Evolutionary conservation across 2,888 invertebrate species (phyloP).

Genomic region (Chorisops tibialis): DNA sequence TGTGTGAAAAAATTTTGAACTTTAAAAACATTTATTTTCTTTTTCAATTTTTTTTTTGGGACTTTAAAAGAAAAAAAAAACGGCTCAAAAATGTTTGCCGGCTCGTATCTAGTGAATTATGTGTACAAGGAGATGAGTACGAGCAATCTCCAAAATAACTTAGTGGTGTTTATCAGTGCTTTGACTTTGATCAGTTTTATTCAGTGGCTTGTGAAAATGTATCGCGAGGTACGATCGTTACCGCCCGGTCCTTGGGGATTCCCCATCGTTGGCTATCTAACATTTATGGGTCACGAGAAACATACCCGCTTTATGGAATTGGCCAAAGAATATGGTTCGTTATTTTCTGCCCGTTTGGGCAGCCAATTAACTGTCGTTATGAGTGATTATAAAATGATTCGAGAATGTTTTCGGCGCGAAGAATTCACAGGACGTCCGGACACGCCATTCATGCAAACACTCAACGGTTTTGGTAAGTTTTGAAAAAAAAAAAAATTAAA

Average conservation of each 20-base stretch:
- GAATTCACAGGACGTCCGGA: conserved; percentile 86
- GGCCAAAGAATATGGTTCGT: conserved; percentile 72
- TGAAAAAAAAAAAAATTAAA: neutral
- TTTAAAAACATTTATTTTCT: neutral
- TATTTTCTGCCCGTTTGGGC: conserved; percentile 79
- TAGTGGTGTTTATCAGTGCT: conserved; percentile 46
- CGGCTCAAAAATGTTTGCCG: conserved; percentile 40
- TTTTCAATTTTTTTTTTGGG: neutral
- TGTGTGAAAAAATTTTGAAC: neutral
- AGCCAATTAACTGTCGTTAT: conserved; percentile 80
- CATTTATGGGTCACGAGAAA: conserved; percentile 70
- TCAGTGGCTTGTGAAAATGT: conserved; percentile 47
- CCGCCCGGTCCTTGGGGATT: conserved; percentile 89
- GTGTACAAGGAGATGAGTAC: conserved; percentile 45
- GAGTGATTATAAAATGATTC: conserved; percentile 80
- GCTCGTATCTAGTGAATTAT: conserved; percentile 47
- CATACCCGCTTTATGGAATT: conserved; percentile 77
- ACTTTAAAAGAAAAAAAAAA: neutral
- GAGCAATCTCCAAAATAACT: conserved; percentile 46
- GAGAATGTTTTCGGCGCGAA: conserved; percentile 80
- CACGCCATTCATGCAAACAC: conserved; percentile 79
- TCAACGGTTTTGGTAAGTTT: conserved; percentile 85
- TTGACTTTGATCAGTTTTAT: conserved; percentile 46
- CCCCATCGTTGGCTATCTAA: conserved; percentile 79
- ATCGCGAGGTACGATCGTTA: conserved; percentile 53